Evolutionary conservation across 2,888 invertebrate species (phyloP).

Genomic region (Stictocephala bisonia): DNA sequence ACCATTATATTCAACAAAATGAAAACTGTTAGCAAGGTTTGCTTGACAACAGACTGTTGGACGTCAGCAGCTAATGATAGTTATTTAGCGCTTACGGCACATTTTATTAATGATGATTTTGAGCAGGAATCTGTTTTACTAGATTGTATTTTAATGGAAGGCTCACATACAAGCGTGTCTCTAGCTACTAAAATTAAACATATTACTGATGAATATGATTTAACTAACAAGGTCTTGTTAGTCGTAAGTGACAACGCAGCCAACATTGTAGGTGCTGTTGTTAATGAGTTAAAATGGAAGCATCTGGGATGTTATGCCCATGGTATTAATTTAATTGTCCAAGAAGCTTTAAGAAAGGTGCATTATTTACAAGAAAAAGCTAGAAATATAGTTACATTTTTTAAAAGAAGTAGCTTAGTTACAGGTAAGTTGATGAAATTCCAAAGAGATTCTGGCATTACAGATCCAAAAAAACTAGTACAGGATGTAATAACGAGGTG

Average conservation of each 20-base stretch:
- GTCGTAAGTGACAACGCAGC: slow-evolving; percentile 22
- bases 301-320: slow-evolving; percentile 9
- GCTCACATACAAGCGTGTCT: background rate
- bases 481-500: slow-evolving; percentile 17
- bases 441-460: background rate
- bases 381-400: background rate
- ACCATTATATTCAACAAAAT: too few relatives aligned
- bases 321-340: slow-evolving; percentile 6
- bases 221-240: background rate
- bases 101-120: background rate
- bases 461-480: slow-evolving; percentile 9
- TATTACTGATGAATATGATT: background rate
- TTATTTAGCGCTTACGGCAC: background rate
- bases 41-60: background rate
- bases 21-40: background rate
- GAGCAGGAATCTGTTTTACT: background rate
- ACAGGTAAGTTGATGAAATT: background rate
- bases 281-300: background rate
- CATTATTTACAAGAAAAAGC: background rate
- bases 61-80: background rate
- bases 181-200: background rate
- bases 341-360: background rate
- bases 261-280: background rate
- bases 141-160: background rate
- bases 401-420: slow-evolving; percentile 1